Conservation (phyloP, 2,888 invertebrate genomes). For the Ceratothoa steindachneri region DNA sequence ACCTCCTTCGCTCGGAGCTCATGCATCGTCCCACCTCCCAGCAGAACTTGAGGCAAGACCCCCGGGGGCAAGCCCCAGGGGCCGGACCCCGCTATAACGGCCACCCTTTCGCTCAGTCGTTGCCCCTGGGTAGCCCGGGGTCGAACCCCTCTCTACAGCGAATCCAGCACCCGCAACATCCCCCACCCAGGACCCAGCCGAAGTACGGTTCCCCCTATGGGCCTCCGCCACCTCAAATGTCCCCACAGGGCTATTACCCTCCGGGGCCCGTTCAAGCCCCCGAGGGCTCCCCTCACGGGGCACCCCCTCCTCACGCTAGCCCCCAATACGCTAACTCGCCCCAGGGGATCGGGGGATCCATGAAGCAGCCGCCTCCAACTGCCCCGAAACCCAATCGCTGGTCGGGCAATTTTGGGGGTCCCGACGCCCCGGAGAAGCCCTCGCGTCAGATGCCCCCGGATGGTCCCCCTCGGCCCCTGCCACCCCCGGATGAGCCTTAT, state of each 20-base stretch:
- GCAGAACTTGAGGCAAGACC: conserved; percentile 57
- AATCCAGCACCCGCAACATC: conserved; percentile 18
- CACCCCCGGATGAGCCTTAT: conserved; percentile 53
- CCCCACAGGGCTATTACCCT: not conserved
- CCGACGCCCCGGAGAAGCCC: conserved; percentile 49
- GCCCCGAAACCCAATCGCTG: conserved; percentile 49
- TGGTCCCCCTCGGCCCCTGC: conserved; percentile 51
- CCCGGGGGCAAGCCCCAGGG: conserved; percentile 62
- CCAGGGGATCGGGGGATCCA: conserved; percentile 48
- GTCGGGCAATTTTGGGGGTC: conserved; percentile 20
- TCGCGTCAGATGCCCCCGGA: conserved; percentile 45
- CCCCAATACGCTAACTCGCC: conserved; percentile 50
- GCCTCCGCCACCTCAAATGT: conserved; percentile 1
- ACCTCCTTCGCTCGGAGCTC: conserved; percentile 25
- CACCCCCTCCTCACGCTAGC: conserved; percentile 50
- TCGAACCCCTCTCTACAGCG: conserved; percentile 10
- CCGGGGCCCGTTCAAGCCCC: not conserved
- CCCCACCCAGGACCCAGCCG: conserved; percentile 18
- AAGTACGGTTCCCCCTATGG: conserved; percentile 17
- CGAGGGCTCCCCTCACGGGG: conserved; percentile 48
- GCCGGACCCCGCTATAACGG: conserved; percentile 49
- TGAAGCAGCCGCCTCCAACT: conserved; percentile 49
- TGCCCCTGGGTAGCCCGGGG: not conserved
- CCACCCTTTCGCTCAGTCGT: not conserved
- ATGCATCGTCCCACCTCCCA: conserved; percentile 56